Conservation (phyloP, 1,140 invertebrate genomes). For the Triops longicaudatus region DNA sequence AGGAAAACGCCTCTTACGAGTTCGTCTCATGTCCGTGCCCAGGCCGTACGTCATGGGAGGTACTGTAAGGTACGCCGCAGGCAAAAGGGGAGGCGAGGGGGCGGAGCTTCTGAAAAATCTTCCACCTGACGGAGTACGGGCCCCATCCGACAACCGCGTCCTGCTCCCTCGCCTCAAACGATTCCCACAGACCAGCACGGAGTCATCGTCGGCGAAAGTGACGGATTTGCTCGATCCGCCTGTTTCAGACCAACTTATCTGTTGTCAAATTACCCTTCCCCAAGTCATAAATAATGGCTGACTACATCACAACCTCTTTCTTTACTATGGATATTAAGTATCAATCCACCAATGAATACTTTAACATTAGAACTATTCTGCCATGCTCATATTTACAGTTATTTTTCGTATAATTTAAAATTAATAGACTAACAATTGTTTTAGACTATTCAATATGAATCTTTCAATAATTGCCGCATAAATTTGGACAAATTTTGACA, state of each 20-base stretch:
- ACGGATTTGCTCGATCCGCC: conserved; percentile 26
- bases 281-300: background rate
- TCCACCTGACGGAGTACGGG: background rate
- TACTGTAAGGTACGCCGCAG: background rate
- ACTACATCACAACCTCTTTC: background rate
- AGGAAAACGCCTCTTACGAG: conserved; percentile 4
- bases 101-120: conserved; percentile 6
- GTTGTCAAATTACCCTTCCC: background rate
- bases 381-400: no score
- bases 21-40: background rate
- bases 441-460: no score
- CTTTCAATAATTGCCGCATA: no score
- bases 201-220: conserved; percentile 27
- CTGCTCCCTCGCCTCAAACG: conserved; percentile 20
- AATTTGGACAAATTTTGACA: background rate
- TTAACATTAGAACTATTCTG: no score
- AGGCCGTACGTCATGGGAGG: background rate
- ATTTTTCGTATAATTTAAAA: no score
- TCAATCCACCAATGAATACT: background rate
- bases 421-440: no score
- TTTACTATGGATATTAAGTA: background rate
- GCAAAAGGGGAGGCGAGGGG: background rate
- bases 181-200: conserved; percentile 24
- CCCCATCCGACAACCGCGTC: background rate
- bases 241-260: conserved; percentile 15